Percentiles rank a stretch among this genome's conserved stretches.
These are phyloP conservation scores for Hippocampus comes DNA, from an alignment of 2,113 vertebrate genomes.

Conservation along the genomic window DNA sequence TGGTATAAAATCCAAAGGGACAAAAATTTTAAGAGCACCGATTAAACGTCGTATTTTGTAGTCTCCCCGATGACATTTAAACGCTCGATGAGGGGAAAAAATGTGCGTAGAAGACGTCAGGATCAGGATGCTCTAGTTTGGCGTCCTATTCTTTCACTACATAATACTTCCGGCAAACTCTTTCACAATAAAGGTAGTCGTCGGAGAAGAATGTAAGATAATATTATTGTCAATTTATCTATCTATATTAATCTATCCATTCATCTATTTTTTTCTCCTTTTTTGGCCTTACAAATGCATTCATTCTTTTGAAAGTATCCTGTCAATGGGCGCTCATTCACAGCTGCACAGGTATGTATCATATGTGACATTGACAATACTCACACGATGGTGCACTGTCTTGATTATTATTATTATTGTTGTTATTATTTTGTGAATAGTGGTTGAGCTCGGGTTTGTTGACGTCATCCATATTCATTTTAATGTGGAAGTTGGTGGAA, in stretches of 20 bases:
- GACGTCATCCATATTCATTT: not conserved
- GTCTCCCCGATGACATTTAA: not conserved
- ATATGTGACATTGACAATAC: not conserved
- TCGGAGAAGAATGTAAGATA: too few relatives aligned
- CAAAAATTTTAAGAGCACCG: not conserved
- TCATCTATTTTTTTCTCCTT: not conserved
- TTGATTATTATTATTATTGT: too few relatives aligned
- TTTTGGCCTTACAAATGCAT: not conserved
- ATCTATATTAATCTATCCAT: too few relatives aligned
- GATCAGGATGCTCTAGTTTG: constrained; percentile 38
- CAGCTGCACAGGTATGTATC: not conserved
- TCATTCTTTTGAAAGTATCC: too few relatives aligned
- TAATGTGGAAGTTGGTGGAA: not conserved
- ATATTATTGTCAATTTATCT: too few relatives aligned
- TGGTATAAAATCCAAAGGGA: not conserved
- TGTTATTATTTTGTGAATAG: too few relatives aligned
- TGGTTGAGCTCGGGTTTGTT: not conserved
- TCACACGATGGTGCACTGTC: too few relatives aligned
- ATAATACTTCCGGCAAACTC: constrained; percentile 2
- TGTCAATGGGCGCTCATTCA: not conserved
- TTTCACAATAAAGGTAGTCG: constrained; percentile 8
- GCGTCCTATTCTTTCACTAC: not conserved
- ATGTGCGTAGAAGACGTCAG: constrained; percentile 37
- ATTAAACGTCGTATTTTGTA: not conserved
- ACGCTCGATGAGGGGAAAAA: constrained; percentile 1